phyloP scores from a whole-genome alignment of 2,797 vertebrate species.

The Nyctalus aviator region DNA sequence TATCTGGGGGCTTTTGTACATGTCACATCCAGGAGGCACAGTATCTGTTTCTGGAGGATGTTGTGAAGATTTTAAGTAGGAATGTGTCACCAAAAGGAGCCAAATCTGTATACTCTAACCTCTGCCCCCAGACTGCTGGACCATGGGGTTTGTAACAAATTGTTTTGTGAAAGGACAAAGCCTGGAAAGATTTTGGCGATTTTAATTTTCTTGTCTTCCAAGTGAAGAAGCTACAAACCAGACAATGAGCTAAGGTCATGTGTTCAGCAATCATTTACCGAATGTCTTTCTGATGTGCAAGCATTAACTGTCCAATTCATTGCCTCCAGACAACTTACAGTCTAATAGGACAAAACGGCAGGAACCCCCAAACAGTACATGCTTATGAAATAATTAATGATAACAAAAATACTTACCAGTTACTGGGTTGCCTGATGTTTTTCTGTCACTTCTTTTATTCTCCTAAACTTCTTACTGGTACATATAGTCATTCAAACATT shows the following conservation, averaged over 20 bases:
- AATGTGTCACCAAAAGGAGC: not conserved
- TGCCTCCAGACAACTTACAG: not conserved
- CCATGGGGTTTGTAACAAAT: not conserved
- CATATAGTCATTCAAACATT: not conserved
- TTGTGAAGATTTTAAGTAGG: not conserved
- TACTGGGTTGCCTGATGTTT: not conserved
- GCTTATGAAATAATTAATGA: not conserved
- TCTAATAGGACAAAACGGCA: not conserved
- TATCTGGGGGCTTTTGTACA: constrained; percentile 53
- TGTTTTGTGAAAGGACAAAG: not conserved
- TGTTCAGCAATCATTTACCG: not conserved
- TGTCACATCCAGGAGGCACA: not conserved
- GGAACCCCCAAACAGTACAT: not conserved
- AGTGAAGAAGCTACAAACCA: constrained; percentile 23
- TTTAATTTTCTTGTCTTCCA: constrained; percentile 32
- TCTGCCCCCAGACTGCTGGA: not conserved
- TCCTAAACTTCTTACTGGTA: not conserved
- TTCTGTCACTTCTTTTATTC: not conserved
- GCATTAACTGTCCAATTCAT: not conserved
- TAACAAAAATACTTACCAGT: not conserved
- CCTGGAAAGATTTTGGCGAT: not conserved
- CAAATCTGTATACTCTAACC: not conserved
- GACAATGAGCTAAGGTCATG: not conserved
- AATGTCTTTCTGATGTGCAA: constrained; percentile 2
- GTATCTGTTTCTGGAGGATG: not conserved